Conservation (phyloP, 2,888 invertebrate genomes). For the Papilio protenor region DNA sequence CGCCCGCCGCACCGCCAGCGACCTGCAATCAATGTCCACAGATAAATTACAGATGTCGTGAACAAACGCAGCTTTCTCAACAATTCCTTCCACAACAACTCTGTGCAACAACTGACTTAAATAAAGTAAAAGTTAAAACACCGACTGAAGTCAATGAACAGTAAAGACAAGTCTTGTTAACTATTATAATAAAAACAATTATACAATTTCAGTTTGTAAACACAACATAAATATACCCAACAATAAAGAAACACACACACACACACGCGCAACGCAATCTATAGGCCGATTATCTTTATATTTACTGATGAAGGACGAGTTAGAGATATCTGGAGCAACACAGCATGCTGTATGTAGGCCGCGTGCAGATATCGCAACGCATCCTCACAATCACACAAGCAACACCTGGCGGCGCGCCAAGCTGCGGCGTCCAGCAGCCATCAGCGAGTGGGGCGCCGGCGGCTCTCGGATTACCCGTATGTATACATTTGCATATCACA, state of each 20-base stretch:
- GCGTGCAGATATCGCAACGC: neutral
- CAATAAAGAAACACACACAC: no score
- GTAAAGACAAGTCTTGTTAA: neutral
- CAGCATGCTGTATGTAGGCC: neutral
- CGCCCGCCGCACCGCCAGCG: neutral
- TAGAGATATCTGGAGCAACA: neutral
- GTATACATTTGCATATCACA: no score
- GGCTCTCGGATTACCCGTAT: no score
- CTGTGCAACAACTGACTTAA: constrained; percentile 6
- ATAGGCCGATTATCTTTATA: neutral
- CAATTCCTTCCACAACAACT: constrained; percentile 3
- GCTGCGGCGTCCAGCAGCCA: neutral
- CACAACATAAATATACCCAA: neutral
- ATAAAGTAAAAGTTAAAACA: neutral
- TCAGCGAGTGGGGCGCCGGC: neutral
- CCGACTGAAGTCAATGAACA: neutral
- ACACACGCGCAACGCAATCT: neutral
- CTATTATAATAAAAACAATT: constrained; percentile 6
- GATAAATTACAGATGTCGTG: constrained; percentile 3
- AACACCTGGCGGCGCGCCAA: constrained; percentile 2
- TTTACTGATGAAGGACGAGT: neutral
- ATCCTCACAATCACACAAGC: neutral
- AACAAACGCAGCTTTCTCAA: constrained; percentile 6
- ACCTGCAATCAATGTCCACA: neutral
- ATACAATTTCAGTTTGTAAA: neutral